Percentiles rank a stretch among this genome's conserved stretches.
phyloP scores from a whole-genome alignment of 53 echinoderm and acorn worm species.

The Paracentrotus lividus region DNA sequence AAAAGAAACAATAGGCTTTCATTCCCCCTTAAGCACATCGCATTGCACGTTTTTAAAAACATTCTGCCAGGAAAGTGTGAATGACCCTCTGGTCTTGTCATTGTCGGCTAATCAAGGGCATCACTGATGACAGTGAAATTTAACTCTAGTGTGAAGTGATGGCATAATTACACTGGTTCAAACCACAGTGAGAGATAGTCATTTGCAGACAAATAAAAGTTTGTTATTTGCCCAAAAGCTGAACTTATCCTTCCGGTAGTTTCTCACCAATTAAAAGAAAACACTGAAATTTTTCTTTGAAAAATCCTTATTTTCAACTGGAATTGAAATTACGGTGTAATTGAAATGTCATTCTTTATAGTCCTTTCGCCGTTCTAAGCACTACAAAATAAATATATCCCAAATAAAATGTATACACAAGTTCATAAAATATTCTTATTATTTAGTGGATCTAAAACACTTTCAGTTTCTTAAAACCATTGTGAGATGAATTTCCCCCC shows the following conservation, averaged over 20 bases:
- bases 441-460: not conserved
- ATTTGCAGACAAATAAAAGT: constrained; percentile 6
- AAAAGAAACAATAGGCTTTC: too few relatives aligned
- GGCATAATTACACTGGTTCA: constrained; percentile 24
- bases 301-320: not conserved
- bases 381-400: too few relatives aligned
- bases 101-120: constrained; percentile 13
- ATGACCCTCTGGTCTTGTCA: not conserved
- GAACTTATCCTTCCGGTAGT: not conserved
- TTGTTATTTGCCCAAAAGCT: not conserved
- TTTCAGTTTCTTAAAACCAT: not conserved
- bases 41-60: not conserved
- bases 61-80: not conserved
- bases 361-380: too few relatives aligned
- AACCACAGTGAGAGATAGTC: not conserved
- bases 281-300: not conserved
- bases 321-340: not conserved
- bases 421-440: not conserved
- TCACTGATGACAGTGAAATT: constrained; percentile 30
- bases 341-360: not conserved
- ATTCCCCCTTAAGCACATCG: too few relatives aligned
- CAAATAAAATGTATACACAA: not conserved
- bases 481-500: too few relatives aligned
- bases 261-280: not conserved
- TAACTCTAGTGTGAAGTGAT: constrained; percentile 22